These are phyloP conservation scores for Zhengitettix transpicula DNA, from an alignment of 2,888 invertebrate genomes.

Conservation along the genomic window DNA sequence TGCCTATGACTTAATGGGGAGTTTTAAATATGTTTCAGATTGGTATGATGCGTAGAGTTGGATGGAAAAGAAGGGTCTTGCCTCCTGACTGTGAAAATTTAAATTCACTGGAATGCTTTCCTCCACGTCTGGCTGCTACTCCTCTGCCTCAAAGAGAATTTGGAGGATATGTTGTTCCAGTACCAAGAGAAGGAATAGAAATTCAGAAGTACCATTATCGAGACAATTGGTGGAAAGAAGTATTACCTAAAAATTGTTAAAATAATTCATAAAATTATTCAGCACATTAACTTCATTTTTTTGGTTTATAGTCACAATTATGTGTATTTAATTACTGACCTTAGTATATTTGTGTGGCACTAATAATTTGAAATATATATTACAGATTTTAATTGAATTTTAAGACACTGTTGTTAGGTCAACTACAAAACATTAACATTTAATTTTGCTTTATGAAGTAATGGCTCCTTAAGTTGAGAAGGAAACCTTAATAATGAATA, in stretches of 20 bases:
- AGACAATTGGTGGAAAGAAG: conserved; percentile 36
- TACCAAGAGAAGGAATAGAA: conserved; percentile 37
- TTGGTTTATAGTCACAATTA: too few relatives aligned
- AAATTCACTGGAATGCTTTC: conserved; percentile 33
- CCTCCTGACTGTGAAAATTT: conserved; percentile 34
- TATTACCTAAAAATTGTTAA: conserved; percentile 27
- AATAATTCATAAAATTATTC: background rate
- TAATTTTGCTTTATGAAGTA: too few relatives aligned
- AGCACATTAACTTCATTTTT: too few relatives aligned
- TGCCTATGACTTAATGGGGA: background rate
- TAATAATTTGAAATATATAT: too few relatives aligned
- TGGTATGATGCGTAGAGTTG: conserved; percentile 31
- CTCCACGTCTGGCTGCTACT: conserved; percentile 28
- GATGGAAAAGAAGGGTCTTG: conserved; percentile 33
- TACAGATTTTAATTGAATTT: too few relatives aligned
- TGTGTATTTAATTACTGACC: too few relatives aligned
- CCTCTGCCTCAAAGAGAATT: conserved; percentile 31
- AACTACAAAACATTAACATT: too few relatives aligned
- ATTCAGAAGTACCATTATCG: conserved; percentile 40
- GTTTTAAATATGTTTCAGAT: conserved; percentile 18
- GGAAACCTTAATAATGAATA: too few relatives aligned
- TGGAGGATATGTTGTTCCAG: conserved; percentile 30
- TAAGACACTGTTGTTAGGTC: too few relatives aligned
- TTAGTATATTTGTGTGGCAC: too few relatives aligned
- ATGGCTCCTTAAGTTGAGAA: too few relatives aligned